phyloP scores from a whole-genome alignment of 2,888 invertebrate genomes.

The Diadromus collaris region DNA sequence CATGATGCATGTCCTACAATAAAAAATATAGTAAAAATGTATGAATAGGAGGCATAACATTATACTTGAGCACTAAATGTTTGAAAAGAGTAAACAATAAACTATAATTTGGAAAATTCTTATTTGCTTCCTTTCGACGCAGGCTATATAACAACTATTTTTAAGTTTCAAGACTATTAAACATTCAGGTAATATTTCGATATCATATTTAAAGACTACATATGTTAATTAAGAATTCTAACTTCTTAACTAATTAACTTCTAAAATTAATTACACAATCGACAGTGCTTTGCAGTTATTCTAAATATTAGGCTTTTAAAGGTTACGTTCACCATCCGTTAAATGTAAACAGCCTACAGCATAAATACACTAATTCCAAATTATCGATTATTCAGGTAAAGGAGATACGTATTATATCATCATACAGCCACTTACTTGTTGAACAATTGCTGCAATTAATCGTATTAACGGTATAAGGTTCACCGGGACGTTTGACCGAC shows the following conservation, averaged over 20 bases:
- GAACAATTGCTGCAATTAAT: no score
- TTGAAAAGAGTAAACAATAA: slow-evolving; percentile 4
- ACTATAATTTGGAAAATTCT: background rate
- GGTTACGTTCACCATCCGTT: no score
- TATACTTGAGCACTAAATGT: background rate
- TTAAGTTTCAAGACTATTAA: background rate
- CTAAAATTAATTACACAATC: no score
- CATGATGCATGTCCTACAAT: slow-evolving; percentile 6
- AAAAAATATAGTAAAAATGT: slow-evolving; percentile 14
- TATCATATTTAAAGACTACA: background rate
- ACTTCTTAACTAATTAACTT: no score
- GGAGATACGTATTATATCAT: no score
- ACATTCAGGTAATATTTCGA: slow-evolving; percentile 7
- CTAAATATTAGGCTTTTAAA: no score
- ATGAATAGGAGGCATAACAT: background rate
- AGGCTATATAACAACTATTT: slow-evolving; percentile 3
- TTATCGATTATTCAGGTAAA: slow-evolving; percentile 5
- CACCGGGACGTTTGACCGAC: no score
- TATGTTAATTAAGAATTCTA: slow-evolving; percentile 11
- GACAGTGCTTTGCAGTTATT: no score
- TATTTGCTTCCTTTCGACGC: slow-evolving; percentile 12
- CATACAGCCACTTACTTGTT: no score
- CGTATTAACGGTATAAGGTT: no score
- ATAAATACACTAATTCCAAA: slow-evolving; percentile 11
- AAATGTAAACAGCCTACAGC: slow-evolving; percentile 13